Evolutionary conservation across 2,888 invertebrate genomes (phyloP), one percentile per base, ranked within the genome.

Genomic region (Philereme vetulata): DNA sequence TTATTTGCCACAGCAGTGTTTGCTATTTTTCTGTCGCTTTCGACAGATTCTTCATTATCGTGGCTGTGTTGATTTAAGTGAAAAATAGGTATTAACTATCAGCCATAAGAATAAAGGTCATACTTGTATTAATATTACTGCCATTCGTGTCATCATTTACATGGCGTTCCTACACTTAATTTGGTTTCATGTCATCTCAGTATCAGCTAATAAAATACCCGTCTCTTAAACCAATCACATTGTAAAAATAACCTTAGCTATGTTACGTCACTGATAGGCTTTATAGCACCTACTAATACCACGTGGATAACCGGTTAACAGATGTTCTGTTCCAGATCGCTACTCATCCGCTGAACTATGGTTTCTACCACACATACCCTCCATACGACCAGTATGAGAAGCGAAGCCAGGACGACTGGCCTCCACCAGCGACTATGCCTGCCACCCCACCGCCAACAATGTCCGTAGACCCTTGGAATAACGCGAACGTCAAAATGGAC

Each of bases 281-380:
- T 77, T 69, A 78, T 43, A 67, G 85, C 86, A 86, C 90, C 57
- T 77, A 82, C 76, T 84, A 81, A 81, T 72, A 75, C 64, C 76
- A 76, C 67, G 72, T 72, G 66, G 84, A 81, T 91, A 88, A 92
- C 83, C 81, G 66, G 82, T 88, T 92, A 90, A 92, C 75, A 93
- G 92, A 82, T 87, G 82, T 92, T 92, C 85, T 89, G 86, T 86
- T 86, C 84, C 82, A 94, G 94, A 93, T 95, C 74, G 95, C 95
- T 74, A 93, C 95, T 71, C 95, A 93, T 86, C 95, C 96, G 81
- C 77, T 96, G 63, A 96, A 94, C 88, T 96, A 96, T 77, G 96
- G 96, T 21, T 93, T 96, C 51, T 96, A 96, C 80, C 95, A 95
- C 64, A 81, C 93, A 4, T 92, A 93, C 57, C 93, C 91, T 10